Evolutionary conservation across 2,797 vertebrate species (phyloP).

Genomic region (Salarias fasciatus): DNA sequence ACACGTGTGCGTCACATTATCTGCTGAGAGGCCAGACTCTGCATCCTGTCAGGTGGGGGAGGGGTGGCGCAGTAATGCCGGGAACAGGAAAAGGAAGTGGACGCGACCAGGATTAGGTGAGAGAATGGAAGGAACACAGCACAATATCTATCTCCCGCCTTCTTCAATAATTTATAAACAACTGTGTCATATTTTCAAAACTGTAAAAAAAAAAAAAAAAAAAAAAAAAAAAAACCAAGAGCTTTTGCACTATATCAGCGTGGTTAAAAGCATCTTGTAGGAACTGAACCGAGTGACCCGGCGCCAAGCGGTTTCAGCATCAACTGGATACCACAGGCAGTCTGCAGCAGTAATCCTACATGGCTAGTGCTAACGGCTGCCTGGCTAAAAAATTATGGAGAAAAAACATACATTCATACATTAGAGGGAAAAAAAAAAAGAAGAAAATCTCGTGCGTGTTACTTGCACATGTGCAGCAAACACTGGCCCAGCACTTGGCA

Average conservation of each 20-base stretch:
- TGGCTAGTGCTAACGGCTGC: constrained; percentile 13
- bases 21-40: constrained; percentile 91
- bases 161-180: constrained; percentile 73
- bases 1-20: constrained; percentile 95
- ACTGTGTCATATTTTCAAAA: constrained; percentile 63
- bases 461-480: constrained; percentile 20
- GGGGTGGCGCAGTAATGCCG: constrained; percentile 70
- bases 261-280: constrained; percentile 20
- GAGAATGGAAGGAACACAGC: constrained; percentile 78
- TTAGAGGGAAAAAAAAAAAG: background rate
- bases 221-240: background rate
- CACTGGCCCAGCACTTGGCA: constrained; percentile 59
- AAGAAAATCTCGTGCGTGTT: constrained; percentile 7
- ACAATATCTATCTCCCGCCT: constrained; percentile 75
- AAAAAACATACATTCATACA: too few relatives aligned
- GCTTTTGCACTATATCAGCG: constrained; percentile 32
- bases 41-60: constrained; percentile 87
- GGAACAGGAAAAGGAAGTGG: constrained; percentile 96
- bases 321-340: constrained; percentile 1
- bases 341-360: constrained; percentile 20
- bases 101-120: constrained; percentile 83
- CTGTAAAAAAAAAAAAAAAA: constrained; percentile 25
- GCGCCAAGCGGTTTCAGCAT: background rate
- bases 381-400: background rate
- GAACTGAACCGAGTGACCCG: constrained; percentile 36